A percentile compares a stretch with the other conserved stretches of the same genome.
phyloP scores from a whole-genome alignment of 2,888 invertebrate genomes.

The Trilocha varians region DNA sequence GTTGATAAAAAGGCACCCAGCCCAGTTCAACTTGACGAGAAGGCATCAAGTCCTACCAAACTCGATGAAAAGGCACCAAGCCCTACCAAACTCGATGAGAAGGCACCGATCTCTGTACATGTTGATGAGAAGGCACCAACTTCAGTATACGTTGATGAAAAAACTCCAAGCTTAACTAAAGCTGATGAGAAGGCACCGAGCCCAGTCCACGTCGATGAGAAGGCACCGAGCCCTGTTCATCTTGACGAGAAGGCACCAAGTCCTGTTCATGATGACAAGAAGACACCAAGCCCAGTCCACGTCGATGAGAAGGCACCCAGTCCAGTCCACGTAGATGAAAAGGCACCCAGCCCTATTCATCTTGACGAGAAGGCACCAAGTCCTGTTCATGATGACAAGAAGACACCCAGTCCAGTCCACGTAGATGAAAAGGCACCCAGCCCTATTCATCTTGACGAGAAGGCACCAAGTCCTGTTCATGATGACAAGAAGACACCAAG shows the following conservation, averaged over 20 bases:
- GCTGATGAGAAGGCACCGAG: constrained; percentile 1
- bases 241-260: constrained; percentile 3
- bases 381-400: neutral
- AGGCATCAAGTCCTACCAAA: neutral
- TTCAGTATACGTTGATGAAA: constrained; percentile 3
- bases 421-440: constrained; percentile 8
- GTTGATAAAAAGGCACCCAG: constrained; percentile 3
- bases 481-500: constrained; percentile 10
- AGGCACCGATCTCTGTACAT: constrained; percentile 3
- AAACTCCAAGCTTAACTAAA: neutral
- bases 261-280: neutral
- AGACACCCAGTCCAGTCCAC: neutral
- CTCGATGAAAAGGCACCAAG: neutral
- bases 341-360: constrained; percentile 1
- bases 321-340: constrained; percentile 2
- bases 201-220: neutral
- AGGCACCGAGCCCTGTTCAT: too few species aligned
- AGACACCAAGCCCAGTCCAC: too few species aligned
- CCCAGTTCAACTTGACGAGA: neutral
- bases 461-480: constrained; percentile 1
- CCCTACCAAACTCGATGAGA: neutral
- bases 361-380: too few species aligned
- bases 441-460: constrained; percentile 5
- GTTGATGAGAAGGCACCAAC: constrained; percentile 8
- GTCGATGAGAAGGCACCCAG: constrained; percentile 2